Percentiles rank a stretch among this genome's conserved stretches.
These are phyloP conservation scores for Chelonia mydas DNA, from an alignment of 2,797 vertebrate species.

Conservation along the genomic window DNA sequence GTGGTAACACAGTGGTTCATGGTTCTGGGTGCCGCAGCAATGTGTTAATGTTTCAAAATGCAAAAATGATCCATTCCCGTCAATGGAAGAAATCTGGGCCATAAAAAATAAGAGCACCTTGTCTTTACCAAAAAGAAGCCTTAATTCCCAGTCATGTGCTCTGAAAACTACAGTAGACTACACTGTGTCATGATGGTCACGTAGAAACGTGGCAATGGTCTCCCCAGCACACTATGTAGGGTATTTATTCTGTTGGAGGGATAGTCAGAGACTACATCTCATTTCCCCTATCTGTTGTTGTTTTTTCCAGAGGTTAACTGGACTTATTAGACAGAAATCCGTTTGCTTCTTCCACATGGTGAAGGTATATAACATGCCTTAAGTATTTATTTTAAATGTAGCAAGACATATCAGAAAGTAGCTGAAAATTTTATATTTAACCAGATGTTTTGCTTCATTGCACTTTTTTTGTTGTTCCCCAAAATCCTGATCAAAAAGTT, in stretches of 20 bases:
- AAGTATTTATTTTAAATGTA: background rate
- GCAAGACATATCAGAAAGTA: background rate
- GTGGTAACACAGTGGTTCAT: background rate
- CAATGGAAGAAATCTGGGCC: background rate
- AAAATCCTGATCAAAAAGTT: background rate
- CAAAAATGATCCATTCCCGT: background rate
- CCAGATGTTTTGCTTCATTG: background rate
- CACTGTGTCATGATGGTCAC: background rate
- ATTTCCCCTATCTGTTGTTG: background rate
- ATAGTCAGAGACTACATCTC: background rate
- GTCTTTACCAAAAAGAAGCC: background rate
- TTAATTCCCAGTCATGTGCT: background rate
- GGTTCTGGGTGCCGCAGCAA: background rate
- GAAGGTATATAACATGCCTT: background rate
- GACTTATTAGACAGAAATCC: background rate
- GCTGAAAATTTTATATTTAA: background rate
- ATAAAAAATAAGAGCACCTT: background rate
- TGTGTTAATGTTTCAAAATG: background rate
- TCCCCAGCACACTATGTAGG: background rate
- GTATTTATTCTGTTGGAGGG: accelerated
- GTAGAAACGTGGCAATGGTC: background rate
- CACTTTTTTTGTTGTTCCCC: background rate
- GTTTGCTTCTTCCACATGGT: background rate
- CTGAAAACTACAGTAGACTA: background rate
- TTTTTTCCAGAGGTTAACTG: background rate